Evolutionary conservation across 2,113 vertebrate genomes (phyloP).

Genomic region (Brachypodius melanocephalos): DNA sequence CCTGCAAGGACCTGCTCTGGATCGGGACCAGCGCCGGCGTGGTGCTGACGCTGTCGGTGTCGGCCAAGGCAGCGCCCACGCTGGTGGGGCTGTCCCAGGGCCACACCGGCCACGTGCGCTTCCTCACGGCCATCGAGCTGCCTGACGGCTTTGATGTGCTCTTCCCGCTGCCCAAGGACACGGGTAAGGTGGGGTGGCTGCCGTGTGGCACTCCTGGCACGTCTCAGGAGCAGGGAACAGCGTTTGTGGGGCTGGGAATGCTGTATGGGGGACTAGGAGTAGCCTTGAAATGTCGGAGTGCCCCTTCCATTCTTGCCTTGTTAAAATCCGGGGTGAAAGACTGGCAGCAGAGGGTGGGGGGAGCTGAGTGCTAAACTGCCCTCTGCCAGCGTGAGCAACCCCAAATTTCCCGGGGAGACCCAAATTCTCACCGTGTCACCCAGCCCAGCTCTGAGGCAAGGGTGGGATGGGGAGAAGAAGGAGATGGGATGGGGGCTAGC

Average conservation of each 20-base stretch:
- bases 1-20: constrained; percentile 93
- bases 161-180: constrained; percentile 70
- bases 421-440: neutral
- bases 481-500: no score
- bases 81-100: constrained; percentile 92
- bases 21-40: constrained; percentile 96
- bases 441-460: accelerated
- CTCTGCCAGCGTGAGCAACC: neutral
- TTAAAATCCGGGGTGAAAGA: neutral
- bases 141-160: constrained; percentile 87
- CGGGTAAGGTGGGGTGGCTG: neutral
- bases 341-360: no score
- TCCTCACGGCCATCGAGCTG: constrained; percentile 92
- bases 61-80: constrained; percentile 74
- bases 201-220: accelerated
- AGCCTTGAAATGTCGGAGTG: accelerated
- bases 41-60: constrained; percentile 85
- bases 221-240: accelerated
- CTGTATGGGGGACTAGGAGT: accelerated
- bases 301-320: accelerated
- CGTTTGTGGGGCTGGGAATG: neutral
- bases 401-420: neutral
- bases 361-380: neutral
- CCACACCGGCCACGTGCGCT: constrained; percentile 95
- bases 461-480: neutral